Base-by-base conservation (phyloP, 1,140 invertebrate species). In the Trachymyrmex cornetzi region DNA sequence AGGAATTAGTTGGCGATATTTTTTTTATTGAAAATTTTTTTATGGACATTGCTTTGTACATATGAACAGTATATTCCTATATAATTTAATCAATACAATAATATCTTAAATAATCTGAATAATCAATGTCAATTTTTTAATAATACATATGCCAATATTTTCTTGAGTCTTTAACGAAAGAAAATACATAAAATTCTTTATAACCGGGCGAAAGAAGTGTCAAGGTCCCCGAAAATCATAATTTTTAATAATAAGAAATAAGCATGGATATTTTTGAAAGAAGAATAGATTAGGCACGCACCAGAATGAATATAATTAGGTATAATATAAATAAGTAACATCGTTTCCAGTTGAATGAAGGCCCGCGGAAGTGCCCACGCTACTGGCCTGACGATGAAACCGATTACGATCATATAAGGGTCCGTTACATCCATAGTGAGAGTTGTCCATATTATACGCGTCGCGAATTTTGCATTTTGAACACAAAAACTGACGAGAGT, bases 371-470 rank as follows among this genome's bases (percentile, higher is more conserved):
- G 93, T 99, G 98, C 95, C 98, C 97, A 53, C 96, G 98, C 12
- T 99, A 99, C 94, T 99, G 98, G 98, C 98, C 98, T 57, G 98
- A 98, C 92, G 98, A 98, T 93, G 98, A 98, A 91, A 96, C 96
- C 59, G 96, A 96, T 72, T 98, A 98, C 93, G 98, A 98, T 89
- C 97, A 98, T 94, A 98, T 99, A 93, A 96, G 96, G 84, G 98
- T 99, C 14, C 97, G 98, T 93, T 98, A 98, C 92, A 97, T 98
- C 91, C 97, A 98, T 91, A 98, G 97, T 93, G 98, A 98, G 94
- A 98, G 97, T 90, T 98, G 97, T 94, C 98, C 98, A 0, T 98
- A 98, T 93, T 98, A 98, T 92, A 98, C 98, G 22, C 96, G 97
- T 59, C 96, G 98, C 63, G 98, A 98, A 94, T 97, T 99, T 94